Evolutionary conservation across 2,888 invertebrate species (phyloP).

Genomic region (Serripes groenlandicus): DNA sequence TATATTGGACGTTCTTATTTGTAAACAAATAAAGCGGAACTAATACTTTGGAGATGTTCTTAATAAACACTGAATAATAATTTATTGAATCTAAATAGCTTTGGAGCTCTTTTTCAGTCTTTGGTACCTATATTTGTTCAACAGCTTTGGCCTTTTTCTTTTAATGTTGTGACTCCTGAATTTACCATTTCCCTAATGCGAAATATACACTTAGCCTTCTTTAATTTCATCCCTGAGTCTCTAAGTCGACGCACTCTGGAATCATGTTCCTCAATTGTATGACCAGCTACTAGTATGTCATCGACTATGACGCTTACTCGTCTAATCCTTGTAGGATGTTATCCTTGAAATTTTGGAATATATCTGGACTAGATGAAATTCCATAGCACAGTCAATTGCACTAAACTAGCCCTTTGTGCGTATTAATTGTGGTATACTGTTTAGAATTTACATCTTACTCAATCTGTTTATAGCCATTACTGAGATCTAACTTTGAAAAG

Average conservation of each 20-base stretch:
- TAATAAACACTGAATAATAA: constrained; percentile 59
- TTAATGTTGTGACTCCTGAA: constrained; percentile 67
- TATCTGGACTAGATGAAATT: constrained; percentile 22
- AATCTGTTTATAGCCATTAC: constrained; percentile 18
- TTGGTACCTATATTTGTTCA: constrained; percentile 70
- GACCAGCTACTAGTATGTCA: neutral
- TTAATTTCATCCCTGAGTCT: constrained; percentile 22
- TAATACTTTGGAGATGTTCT: constrained; percentile 60
- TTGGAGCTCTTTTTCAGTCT: constrained; percentile 71
- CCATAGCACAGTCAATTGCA: constrained; percentile 15
- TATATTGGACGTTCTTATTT: constrained; percentile 49
- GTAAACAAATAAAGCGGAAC: constrained; percentile 13
- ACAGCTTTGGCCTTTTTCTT: constrained; percentile 73
- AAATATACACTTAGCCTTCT: constrained; percentile 11
- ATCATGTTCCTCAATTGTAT: constrained; percentile 1
- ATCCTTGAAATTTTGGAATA: constrained; percentile 20
- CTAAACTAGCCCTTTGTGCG: constrained; percentile 14
- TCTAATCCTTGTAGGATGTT: constrained; percentile 10
- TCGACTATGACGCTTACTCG: neutral
- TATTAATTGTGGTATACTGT: constrained; percentile 15
- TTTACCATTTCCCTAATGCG: constrained; percentile 61
- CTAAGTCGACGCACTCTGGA: neutral
- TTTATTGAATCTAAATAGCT: constrained; percentile 77
- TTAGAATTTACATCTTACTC: constrained; percentile 18
- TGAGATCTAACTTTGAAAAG: constrained; percentile 25